Evolutionary conservation across 2,797 vertebrate species (phyloP).

Genomic region (Poeciliopsis turneri): DNA sequence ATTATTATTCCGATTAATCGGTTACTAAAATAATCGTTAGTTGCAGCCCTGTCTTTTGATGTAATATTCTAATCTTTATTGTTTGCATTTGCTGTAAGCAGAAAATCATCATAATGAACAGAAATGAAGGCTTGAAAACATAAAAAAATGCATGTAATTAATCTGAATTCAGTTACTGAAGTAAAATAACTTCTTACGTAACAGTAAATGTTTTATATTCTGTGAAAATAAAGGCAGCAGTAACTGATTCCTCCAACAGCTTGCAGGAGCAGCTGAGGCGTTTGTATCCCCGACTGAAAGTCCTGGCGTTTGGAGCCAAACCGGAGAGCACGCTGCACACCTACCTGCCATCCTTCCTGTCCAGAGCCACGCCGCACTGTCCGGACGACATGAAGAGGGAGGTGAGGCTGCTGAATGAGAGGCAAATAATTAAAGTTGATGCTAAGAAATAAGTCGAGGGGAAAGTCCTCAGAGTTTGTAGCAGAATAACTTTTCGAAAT

Average conservation of each 20-base stretch:
- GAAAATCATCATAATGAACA: neutral
- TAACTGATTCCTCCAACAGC: conserved; percentile 66
- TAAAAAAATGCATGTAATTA: neutral
- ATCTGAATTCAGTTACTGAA: neutral
- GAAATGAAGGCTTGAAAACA: neutral
- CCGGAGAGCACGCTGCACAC: conserved; percentile 88
- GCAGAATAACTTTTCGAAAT: neutral
- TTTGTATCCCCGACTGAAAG: conserved; percentile 92
- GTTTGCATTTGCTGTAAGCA: neutral
- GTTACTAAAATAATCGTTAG: too few species aligned
- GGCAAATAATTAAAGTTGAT: too few species aligned
- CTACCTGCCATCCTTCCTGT: conserved; percentile 96
- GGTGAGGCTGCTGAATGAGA: conserved; percentile 72
- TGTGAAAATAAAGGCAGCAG: neutral
- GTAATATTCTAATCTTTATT: neutral
- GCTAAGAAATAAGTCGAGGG: neutral
- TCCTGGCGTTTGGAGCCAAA: conserved; percentile 90
- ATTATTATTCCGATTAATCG: too few species aligned
- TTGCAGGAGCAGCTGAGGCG: conserved; percentile 92
- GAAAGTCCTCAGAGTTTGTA: neutral
- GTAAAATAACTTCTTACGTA: neutral
- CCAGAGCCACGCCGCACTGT: conserved; percentile 88
- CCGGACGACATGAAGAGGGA: conserved; percentile 90
- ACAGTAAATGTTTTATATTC: neutral
- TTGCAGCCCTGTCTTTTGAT: too few species aligned